Percentiles rank a stretch among this genome's conserved stretches.
Conservation (phyloP, 92 coral and sea anemone species). For the Paramuricea clavata region DNA sequence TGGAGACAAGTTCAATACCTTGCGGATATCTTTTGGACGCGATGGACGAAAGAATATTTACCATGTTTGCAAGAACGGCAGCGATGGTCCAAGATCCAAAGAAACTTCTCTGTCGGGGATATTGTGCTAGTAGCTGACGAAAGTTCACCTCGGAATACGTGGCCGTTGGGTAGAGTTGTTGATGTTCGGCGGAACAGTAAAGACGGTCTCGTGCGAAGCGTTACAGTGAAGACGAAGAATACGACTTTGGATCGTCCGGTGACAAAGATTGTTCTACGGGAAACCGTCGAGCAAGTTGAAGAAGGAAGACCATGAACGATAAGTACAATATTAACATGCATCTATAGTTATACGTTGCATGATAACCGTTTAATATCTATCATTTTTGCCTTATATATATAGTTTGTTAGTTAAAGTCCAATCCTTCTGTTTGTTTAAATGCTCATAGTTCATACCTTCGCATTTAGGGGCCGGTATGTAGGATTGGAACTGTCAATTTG, state of each 20-base stretch:
- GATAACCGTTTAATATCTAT: no score
- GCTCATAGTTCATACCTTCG: neutral
- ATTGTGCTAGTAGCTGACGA: conserved; percentile 19
- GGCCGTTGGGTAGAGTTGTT: conserved; percentile 18
- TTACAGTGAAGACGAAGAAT: neutral
- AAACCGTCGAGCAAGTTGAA: neutral
- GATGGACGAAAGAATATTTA: neutral
- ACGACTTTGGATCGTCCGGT: neutral
- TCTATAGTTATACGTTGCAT: no score
- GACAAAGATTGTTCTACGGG: neutral
- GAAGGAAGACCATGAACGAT: neutral
- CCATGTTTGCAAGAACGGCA: conserved; percentile 13
- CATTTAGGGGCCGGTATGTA: no score
- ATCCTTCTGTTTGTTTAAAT: neutral
- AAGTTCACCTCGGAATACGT: neutral
- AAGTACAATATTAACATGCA: neutral
- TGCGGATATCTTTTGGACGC: conserved; percentile 1
- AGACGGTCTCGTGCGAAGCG: neutral
- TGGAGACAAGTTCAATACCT: conserved; percentile 19
- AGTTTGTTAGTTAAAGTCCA: neutral
- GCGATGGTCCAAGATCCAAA: neutral
- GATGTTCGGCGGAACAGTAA: neutral
- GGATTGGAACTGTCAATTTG: no score
- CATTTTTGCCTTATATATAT: neutral
- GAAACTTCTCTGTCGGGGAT: conserved; percentile 22